Conservation (phyloP, 2,113 vertebrate genomes). For the Brachyhypopomus gauderio region DNA sequence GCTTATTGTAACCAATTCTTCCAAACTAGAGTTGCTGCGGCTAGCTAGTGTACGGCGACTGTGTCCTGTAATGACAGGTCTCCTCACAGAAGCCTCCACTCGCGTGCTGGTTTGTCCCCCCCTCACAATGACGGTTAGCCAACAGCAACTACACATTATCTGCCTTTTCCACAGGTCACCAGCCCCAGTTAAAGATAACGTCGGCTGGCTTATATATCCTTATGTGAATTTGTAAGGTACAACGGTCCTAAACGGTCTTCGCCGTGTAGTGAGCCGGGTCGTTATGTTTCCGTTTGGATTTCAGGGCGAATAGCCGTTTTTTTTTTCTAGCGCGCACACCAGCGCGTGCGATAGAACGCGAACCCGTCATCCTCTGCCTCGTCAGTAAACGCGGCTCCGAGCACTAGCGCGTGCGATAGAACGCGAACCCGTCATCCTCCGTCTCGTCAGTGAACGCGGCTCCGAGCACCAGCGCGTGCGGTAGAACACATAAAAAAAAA, state of each 20-base stretch:
- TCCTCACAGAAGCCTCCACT: neutral
- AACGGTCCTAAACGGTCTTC: neutral
- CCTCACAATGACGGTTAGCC: neutral
- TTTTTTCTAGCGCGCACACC: neutral
- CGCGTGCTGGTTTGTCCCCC: neutral
- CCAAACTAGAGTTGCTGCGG: no score
- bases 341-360: constrained; percentile 17
- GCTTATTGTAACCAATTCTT: neutral
- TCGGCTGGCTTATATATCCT: neutral
- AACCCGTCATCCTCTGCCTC: neutral
- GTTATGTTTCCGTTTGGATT: neutral
- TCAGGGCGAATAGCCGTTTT: no score
- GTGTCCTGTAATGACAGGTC: neutral
- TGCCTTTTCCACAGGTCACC: neutral
- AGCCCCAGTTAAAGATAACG: constrained; percentile 9
- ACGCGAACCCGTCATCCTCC: neutral
- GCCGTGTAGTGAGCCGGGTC: neutral
- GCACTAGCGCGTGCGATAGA: constrained; percentile 25
- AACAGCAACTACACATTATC: neutral
- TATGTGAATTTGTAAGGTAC: no score
- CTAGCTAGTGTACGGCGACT: no score
- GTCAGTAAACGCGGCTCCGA: neutral
- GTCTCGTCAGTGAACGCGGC: neutral
- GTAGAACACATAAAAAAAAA: constrained; percentile 37
- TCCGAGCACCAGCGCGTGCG: constrained; percentile 28